Conservation (phyloP, 2,113 vertebrate genomes). For the Coptodon rendalli region DNA sequence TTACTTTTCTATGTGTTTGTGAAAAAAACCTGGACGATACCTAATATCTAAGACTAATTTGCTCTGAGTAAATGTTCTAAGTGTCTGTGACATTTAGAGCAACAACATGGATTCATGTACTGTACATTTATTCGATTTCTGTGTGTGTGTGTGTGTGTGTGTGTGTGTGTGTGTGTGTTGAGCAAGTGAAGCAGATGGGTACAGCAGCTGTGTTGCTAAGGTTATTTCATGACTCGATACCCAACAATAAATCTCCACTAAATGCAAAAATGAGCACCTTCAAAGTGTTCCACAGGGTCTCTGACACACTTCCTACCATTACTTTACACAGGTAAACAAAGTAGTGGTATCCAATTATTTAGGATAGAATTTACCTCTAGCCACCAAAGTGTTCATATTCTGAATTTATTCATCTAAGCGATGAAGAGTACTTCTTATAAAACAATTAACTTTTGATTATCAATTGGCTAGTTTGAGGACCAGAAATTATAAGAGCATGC, state of each 20-base stretch:
- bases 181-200: slow-evolving; percentile 36
- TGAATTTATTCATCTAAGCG: background rate
- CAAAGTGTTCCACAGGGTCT: background rate
- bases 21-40: background rate
- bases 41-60: background rate
- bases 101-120: background rate
- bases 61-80: background rate
- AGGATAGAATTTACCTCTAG: background rate
- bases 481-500: background rate
- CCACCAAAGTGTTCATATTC: background rate
- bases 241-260: slow-evolving; percentile 39
- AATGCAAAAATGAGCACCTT: slow-evolving; percentile 33
- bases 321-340: slow-evolving; percentile 1
- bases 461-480: background rate
- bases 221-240: slow-evolving; percentile 56
- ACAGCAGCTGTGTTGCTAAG: slow-evolving; percentile 40
- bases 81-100: background rate
- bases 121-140: background rate
- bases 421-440: background rate
- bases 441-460: background rate
- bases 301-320: background rate
- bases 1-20: background rate
- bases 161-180: background rate
- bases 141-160: background rate
- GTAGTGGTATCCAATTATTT: background rate